These are phyloP conservation scores for Tribolium madens DNA, from an alignment of 1,140 invertebrate genomes.

Conservation along the genomic window DNA sequence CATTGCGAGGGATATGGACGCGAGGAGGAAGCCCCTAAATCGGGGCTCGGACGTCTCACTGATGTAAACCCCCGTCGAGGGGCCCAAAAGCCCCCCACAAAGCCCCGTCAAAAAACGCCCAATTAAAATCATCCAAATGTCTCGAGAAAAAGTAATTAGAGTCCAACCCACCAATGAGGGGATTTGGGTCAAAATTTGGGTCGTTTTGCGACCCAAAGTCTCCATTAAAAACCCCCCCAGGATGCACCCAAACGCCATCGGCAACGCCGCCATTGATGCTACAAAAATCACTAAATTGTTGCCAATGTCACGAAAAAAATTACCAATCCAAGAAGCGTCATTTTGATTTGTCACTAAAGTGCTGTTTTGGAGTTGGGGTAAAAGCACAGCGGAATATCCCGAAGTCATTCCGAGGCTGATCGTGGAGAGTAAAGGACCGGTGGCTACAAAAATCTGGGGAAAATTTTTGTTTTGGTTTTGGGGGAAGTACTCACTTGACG, in stretches of 20 bases:
- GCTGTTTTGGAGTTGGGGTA: constrained; percentile 70
- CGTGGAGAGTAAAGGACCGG: constrained; percentile 69
- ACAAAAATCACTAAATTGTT: neutral
- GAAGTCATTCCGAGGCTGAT: constrained; percentile 70
- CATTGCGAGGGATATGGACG: constrained; percentile 69
- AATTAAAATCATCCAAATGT: constrained; percentile 69
- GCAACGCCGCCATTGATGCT: constrained; percentile 71
- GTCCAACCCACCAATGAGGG: constrained; percentile 78
- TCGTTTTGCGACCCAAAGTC: constrained; percentile 74
- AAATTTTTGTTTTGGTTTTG: constrained; percentile 2
- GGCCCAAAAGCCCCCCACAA: constrained; percentile 61
- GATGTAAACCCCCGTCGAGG: constrained; percentile 58
- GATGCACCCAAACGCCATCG: constrained; percentile 73
- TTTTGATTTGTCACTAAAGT: constrained; percentile 66
- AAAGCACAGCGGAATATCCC: constrained; percentile 74
- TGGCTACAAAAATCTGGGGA: constrained; percentile 67
- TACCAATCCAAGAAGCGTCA: constrained; percentile 72
- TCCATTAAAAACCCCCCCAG: constrained; percentile 74
- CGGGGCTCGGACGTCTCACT: constrained; percentile 71
- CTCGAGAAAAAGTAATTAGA: constrained; percentile 69
- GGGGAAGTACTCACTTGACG: neutral
- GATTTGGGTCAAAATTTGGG: constrained; percentile 72
- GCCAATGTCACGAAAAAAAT: too few species aligned
- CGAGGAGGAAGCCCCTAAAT: constrained; percentile 71
- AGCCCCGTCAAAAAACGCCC: constrained; percentile 78